phyloP scores from a whole-genome alignment of 2,797 vertebrate genomes.

The Menidia menidia region DNA sequence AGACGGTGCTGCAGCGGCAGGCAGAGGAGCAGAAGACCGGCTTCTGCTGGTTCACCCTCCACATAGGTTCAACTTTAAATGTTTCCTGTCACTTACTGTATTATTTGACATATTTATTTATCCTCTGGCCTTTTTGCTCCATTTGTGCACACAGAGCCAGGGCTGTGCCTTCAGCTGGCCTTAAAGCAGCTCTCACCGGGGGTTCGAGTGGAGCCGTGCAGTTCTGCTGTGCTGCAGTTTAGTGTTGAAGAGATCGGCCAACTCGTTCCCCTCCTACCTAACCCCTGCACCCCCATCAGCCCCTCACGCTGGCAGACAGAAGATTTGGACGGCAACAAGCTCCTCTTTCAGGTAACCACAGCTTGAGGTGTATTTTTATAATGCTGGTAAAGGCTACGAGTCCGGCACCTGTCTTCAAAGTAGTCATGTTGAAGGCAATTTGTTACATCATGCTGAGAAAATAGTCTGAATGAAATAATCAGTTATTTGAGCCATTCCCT shows the following conservation, averaged over 20 bases:
- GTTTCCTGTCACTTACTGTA: neutral
- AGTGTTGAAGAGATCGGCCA: slow-evolving; percentile 91
- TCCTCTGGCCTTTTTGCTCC: neutral
- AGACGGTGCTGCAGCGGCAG: slow-evolving; percentile 88
- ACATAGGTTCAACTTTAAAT: slow-evolving; percentile 50
- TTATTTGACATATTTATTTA: neutral
- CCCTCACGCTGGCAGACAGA: slow-evolving; percentile 93
- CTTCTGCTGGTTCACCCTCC: slow-evolving; percentile 88
- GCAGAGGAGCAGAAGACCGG: slow-evolving; percentile 84
- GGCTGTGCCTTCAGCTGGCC: slow-evolving; percentile 88
- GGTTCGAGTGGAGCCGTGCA: slow-evolving; percentile 83
- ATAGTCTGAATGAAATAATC: no score
- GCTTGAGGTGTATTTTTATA: neutral
- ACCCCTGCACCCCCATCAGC: slow-evolving; percentile 93
- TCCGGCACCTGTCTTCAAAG: no score
- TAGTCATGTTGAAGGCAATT: no score
- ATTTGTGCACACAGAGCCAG: slow-evolving; percentile 39
- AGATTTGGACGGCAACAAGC: slow-evolving; percentile 93
- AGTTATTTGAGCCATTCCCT: no score
- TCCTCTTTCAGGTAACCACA: slow-evolving; percentile 90
- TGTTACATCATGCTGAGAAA: no score
- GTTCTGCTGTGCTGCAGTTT: slow-evolving; percentile 90
- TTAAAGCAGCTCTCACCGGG: slow-evolving; percentile 90
- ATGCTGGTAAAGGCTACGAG: no score
- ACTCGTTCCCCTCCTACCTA: slow-evolving; percentile 93